These are phyloP conservation scores for Melikaiella ostensackeni DNA, from an alignment of 2,888 invertebrate species.

Conservation along the genomic window DNA sequence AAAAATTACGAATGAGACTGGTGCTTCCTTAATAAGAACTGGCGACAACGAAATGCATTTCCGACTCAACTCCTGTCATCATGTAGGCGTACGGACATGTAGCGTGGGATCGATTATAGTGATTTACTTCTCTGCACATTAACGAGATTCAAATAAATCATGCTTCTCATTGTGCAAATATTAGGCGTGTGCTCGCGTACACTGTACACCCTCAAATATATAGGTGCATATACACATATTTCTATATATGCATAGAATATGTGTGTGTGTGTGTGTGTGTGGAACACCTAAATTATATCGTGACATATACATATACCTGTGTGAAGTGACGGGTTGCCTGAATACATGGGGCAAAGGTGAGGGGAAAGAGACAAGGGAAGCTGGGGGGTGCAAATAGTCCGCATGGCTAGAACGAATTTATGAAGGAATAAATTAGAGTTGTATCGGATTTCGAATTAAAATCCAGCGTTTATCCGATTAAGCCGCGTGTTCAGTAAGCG, in stretches of 20 bases:
- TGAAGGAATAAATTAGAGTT: conserved; percentile 62
- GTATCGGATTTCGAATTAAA: conserved; percentile 55
- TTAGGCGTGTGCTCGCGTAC: conserved; percentile 13
- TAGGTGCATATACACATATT: neutral
- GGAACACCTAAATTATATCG: conserved; percentile 55
- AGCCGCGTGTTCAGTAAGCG: conserved; percentile 45
- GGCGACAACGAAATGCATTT: neutral
- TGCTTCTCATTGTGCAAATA: conserved; percentile 39
- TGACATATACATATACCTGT: conserved; percentile 19
- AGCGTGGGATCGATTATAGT: conserved; percentile 49
- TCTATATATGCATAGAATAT: neutral
- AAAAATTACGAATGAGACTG: neutral
- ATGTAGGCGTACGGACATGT: neutral
- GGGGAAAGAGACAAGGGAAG: conserved; percentile 36
- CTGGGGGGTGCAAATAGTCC: conserved; percentile 39
- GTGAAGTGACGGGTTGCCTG: conserved; percentile 18
- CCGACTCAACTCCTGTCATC: neutral
- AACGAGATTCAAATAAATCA: conserved; percentile 55
- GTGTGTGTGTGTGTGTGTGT: neutral
- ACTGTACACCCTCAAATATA: neutral
- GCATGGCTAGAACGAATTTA: conserved; percentile 58
- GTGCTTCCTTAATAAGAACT: neutral
- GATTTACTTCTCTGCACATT: conserved; percentile 49
- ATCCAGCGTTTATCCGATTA: conserved; percentile 53
- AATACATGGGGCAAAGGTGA: conserved; percentile 23